Evolutionary conservation across 2,797 vertebrate genomes (phyloP).

Genomic region (Sebastes minor): DNA sequence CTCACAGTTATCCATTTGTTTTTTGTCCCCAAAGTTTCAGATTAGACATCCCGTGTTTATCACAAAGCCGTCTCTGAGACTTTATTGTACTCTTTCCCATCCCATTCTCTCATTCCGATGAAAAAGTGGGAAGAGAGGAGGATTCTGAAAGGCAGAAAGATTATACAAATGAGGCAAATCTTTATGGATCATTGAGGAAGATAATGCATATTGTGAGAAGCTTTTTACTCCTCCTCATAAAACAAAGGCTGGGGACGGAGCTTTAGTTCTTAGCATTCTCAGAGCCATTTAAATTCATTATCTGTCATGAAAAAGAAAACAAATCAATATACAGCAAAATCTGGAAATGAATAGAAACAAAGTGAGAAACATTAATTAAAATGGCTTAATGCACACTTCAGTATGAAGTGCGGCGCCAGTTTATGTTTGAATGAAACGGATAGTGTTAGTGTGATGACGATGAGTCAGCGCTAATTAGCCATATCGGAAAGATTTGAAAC

Average conservation of each 20-base stretch:
- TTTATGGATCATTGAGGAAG: slow-evolving; percentile 40
- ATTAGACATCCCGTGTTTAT: not conserved
- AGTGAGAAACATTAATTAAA: slow-evolving; percentile 7
- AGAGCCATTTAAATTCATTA: slow-evolving; percentile 23
- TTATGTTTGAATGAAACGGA: not conserved
- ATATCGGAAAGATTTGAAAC: slow-evolving; percentile 17
- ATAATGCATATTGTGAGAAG: slow-evolving; percentile 48
- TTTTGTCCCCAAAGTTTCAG: not conserved
- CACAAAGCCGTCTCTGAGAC: slow-evolving; percentile 8
- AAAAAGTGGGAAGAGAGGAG: not conserved
- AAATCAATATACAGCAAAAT: not conserved
- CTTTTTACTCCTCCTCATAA: slow-evolving; percentile 7
- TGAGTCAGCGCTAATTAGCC: slow-evolving; percentile 39
- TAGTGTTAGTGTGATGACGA: not conserved
- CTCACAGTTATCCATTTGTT: not conserved
- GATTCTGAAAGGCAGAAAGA: slow-evolving; percentile 20
- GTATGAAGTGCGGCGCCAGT: not conserved
- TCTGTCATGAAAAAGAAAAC: slow-evolving; percentile 18
- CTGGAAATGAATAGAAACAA: slow-evolving; percentile 15
- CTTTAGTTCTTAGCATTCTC: slow-evolving; percentile 30
- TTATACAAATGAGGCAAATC: slow-evolving; percentile 66
- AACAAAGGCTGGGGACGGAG: not conserved
- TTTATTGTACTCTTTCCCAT: not conserved
- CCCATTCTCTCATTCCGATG: not conserved
- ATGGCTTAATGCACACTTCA: slow-evolving; percentile 4